Percentiles rank a stretch among this genome's conserved stretches.
Evolutionary conservation across 2,113 vertebrate genomes (phyloP).

Genomic region (Arizona elegans): DNA sequence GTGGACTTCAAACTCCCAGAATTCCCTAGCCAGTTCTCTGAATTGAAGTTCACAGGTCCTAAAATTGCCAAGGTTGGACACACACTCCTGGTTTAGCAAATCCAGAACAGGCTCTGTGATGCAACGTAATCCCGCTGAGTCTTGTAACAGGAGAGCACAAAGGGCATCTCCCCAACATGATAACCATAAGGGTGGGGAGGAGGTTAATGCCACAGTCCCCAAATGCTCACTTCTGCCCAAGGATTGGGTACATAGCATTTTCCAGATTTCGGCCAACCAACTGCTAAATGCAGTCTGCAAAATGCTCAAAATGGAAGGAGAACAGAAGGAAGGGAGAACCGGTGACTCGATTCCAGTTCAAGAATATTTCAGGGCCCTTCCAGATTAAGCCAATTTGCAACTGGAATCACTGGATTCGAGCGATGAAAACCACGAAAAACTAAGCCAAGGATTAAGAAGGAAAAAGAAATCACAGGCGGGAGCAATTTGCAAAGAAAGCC

Average conservation of each 20-base stretch:
- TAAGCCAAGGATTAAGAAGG: neutral
- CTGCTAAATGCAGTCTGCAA: neutral
- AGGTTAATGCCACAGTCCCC: neutral
- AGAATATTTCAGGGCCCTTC: neutral
- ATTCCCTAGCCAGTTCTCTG: neutral
- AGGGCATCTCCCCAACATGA: neutral
- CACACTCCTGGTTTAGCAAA: neutral
- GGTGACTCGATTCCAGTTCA: neutral
- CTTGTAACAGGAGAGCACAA: neutral
- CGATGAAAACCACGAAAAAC: neutral
- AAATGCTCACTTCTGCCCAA: neutral
- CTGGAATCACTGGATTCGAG: neutral
- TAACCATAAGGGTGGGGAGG: too few relatives aligned
- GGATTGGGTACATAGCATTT: neutral
- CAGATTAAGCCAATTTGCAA: neutral
- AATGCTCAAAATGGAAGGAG: neutral
- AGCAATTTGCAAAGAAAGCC: neutral
- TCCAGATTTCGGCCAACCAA: neutral
- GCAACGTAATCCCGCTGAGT: neutral
- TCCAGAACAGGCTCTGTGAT: neutral
- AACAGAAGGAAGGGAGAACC: neutral
- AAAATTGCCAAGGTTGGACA: neutral
- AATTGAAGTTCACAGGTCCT: neutral
- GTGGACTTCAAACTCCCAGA: neutral
- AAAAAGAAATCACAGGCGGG: neutral